Evolutionary conservation across 2,113 vertebrate species (phyloP).

Genomic region (Muntiacus muntjak): DNA sequence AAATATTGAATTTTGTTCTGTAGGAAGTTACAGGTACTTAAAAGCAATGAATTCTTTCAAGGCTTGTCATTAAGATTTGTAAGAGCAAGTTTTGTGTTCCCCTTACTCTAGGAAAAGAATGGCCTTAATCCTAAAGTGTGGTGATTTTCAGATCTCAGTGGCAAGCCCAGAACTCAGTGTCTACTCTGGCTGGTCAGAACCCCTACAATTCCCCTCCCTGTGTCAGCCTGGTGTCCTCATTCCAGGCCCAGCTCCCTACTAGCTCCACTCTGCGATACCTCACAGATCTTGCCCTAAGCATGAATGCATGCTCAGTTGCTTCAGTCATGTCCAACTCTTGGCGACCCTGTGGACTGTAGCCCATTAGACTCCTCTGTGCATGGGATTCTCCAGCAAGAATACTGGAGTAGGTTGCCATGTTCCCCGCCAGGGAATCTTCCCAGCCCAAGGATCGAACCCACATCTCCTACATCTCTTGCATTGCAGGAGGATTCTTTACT

Average conservation of each 20-base stretch:
- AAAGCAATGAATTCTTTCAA: not conserved
- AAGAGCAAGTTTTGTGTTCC: not conserved
- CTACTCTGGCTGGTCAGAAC: not conserved
- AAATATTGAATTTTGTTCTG: not conserved
- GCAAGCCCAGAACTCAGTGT: not conserved
- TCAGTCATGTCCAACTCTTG: not conserved
- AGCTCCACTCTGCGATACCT: not conserved
- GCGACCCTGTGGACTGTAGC: not conserved
- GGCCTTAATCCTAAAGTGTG: not conserved
- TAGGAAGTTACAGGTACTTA: not conserved
- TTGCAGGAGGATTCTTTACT: not conserved
- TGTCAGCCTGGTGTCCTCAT: not conserved
- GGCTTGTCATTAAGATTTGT: not conserved
- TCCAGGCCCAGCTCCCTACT: not conserved
- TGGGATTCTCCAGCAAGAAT: not conserved
- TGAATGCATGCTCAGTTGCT: not conserved
- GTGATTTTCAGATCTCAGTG: not conserved
- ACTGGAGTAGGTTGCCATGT: not conserved
- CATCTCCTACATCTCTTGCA: not conserved
- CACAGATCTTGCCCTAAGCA: not conserved
- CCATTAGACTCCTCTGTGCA: not conserved
- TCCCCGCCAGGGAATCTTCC: not conserved
- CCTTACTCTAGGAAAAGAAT: not conserved
- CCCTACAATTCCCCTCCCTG: rapidly evolving
- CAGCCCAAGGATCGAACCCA: not conserved